These are phyloP conservation scores for Plodia interpunctella DNA, from an alignment of 1,140 invertebrate genomes.

Conservation along the genomic window DNA sequence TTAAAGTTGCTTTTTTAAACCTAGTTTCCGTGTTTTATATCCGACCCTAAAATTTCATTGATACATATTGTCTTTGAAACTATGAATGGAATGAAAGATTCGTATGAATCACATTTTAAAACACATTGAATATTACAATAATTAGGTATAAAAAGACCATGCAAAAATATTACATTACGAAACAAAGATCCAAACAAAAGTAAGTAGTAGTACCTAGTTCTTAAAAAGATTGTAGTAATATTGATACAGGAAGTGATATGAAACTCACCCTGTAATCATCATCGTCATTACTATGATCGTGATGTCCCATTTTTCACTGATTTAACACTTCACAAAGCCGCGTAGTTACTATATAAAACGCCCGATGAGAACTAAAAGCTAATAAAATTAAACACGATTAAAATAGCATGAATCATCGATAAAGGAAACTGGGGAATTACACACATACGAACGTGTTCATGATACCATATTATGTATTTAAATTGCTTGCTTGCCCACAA, in stretches of 20 bases:
- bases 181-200: background rate
- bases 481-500: background rate
- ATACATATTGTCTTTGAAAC: too few relatives aligned
- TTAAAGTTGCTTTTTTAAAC: too few relatives aligned
- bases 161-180: background rate
- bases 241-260: background rate
- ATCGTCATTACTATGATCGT: background rate
- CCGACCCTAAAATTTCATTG: too few relatives aligned
- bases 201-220: background rate
- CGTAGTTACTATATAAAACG: background rate
- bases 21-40: too few relatives aligned
- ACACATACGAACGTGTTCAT: background rate
- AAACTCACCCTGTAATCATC: background rate
- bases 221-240: background rate
- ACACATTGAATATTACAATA: too few relatives aligned
- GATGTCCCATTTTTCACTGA: background rate
- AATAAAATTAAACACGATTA: background rate
- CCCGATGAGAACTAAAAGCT: background rate
- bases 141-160: too few relatives aligned
- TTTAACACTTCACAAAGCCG: background rate
- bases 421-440: slow-evolving; percentile 2
- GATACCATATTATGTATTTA: background rate
- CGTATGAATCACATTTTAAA: too few relatives aligned
- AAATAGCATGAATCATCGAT: slow-evolving; percentile 8
- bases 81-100: too few relatives aligned